These are phyloP conservation scores for Agrotis exclamationis DNA, from an alignment of 2,888 invertebrate species.

Conservation along the genomic window DNA sequence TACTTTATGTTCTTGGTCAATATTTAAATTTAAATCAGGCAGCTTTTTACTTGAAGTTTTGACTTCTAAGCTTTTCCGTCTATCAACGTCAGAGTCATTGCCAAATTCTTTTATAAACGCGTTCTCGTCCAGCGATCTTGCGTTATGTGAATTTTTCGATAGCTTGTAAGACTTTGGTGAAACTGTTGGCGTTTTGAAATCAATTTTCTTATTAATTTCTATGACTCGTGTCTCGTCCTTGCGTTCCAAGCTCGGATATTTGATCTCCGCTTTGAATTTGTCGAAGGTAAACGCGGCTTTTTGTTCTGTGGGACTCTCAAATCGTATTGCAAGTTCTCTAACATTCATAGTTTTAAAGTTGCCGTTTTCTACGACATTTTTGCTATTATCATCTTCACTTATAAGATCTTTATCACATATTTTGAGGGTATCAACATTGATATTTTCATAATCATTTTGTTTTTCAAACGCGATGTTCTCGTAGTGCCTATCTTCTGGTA, in stretches of 20 bases:
- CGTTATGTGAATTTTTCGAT: slow-evolving; percentile 92
- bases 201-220: slow-evolving; percentile 76
- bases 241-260: slow-evolving; percentile 82
- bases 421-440: slow-evolving; percentile 80
- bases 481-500: slow-evolving; percentile 77
- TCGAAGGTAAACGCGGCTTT: slow-evolving; percentile 91
- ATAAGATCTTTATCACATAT: slow-evolving; percentile 81
- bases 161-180: slow-evolving; percentile 91
- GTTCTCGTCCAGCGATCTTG: slow-evolving; percentile 94
- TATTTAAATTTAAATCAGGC: slow-evolving; percentile 86
- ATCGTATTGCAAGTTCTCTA: slow-evolving; percentile 92
- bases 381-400: slow-evolving; percentile 69
- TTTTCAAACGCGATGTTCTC: slow-evolving; percentile 80
- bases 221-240: slow-evolving; percentile 73
- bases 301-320: slow-evolving; percentile 92
- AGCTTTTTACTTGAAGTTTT: slow-evolving; percentile 91
- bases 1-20: slow-evolving; percentile 74
- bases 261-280: slow-evolving; percentile 85
- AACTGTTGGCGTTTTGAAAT: slow-evolving; percentile 50
- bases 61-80: slow-evolving; percentile 92
- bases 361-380: slow-evolving; percentile 73
- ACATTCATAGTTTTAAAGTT: slow-evolving; percentile 90
- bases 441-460: slow-evolving; percentile 82
- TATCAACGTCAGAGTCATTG: slow-evolving; percentile 74
- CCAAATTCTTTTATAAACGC: slow-evolving; percentile 94